Evolutionary conservation across 1,140 invertebrate species (phyloP).

Genomic region (Thaumatotibia leucotreta): DNA sequence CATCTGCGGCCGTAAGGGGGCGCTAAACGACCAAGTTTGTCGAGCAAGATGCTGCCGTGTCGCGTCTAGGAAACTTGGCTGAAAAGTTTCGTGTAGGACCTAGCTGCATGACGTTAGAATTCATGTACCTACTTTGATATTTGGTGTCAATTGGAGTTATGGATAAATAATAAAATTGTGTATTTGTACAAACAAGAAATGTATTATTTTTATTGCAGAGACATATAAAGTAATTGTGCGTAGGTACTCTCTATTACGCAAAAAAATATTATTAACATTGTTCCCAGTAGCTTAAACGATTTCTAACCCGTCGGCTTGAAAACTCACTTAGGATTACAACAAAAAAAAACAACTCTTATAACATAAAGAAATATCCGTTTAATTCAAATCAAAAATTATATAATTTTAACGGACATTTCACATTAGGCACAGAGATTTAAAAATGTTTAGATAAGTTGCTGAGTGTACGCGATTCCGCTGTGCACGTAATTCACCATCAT

Average conservation of each 20-base stretch:
- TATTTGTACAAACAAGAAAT: neutral
- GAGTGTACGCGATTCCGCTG: constrained; percentile 33
- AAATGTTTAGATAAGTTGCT: constrained; percentile 42
- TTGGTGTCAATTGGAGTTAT: neutral
- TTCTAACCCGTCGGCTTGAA: too few relatives aligned
- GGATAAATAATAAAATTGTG: neutral
- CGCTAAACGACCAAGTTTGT: neutral
- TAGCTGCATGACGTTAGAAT: neutral
- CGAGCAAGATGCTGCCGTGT: neutral
- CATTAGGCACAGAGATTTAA: neutral
- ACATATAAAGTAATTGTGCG: too few relatives aligned
- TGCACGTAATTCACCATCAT: constrained; percentile 55
- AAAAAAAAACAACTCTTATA: too few relatives aligned
- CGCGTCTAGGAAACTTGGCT: neutral
- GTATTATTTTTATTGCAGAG: too few relatives aligned
- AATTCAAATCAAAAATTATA: neutral
- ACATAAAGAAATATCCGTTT: neutral
- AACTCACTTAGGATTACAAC: too few relatives aligned
- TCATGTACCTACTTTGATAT: neutral
- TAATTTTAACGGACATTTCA: neutral
- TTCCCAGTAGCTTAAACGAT: too few relatives aligned
- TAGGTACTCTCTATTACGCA: too few relatives aligned
- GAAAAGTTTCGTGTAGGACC: neutral
- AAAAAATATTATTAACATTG: too few relatives aligned
- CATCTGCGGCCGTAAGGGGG: neutral